These are phyloP conservation scores for Argynnis bischoffii DNA, from an alignment of 2,888 invertebrate species.

Conservation along the genomic window DNA sequence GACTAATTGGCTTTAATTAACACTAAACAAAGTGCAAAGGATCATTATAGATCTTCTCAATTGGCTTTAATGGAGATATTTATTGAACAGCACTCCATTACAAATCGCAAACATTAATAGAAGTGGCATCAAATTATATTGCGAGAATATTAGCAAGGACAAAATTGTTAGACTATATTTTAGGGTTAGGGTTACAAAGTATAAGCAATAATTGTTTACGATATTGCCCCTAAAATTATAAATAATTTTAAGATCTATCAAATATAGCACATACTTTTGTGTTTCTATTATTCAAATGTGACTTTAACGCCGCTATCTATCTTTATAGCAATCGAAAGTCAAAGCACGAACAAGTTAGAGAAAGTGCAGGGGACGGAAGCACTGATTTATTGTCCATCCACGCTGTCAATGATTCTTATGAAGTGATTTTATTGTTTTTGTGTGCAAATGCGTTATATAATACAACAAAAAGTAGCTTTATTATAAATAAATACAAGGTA, in stretches of 20 bases:
- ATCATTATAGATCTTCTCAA: constrained; percentile 21
- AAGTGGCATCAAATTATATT: not conserved
- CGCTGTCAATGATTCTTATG: constrained; percentile 27
- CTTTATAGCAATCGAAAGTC: constrained; percentile 53
- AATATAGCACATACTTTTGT: not conserved
- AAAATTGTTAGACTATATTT: too few relatives aligned
- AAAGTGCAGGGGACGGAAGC: constrained; percentile 46
- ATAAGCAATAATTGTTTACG: too few relatives aligned
- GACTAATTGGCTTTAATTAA: constrained; percentile 20
- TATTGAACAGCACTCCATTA: constrained; percentile 34
- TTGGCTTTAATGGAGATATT: constrained; percentile 30
- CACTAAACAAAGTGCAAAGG: not conserved
- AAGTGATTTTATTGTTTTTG: constrained; percentile 13
- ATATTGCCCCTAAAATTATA: too few relatives aligned
- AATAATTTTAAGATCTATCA: too few relatives aligned
- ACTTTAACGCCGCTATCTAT: constrained; percentile 44
- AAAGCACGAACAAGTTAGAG: constrained; percentile 51
- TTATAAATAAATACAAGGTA: not conserved
- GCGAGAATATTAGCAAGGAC: too few relatives aligned
- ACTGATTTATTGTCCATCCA: constrained; percentile 39
- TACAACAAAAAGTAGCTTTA: not conserved
- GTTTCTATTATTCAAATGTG: not conserved
- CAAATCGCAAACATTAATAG: constrained; percentile 45
- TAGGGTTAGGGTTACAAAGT: too few relatives aligned
- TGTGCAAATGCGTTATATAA: constrained; percentile 1